A percentile compares a stretch with the other conserved stretches of the same genome.
These are phyloP conservation scores for Molanna angustata DNA, from an alignment of 2,888 invertebrate species.

Conservation along the genomic window DNA sequence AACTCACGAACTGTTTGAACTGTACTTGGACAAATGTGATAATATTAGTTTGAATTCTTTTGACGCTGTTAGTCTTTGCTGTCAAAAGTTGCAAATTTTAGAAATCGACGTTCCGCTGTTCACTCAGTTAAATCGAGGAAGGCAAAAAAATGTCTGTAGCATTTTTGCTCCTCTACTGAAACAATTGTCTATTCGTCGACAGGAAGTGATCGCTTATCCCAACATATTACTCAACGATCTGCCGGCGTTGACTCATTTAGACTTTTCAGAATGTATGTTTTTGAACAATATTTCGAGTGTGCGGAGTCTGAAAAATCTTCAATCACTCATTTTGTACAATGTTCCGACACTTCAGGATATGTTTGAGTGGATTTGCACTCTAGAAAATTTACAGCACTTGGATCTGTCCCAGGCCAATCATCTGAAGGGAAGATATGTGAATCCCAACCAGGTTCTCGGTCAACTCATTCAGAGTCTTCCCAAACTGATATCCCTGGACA, in stretches of 20 bases:
- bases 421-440: constrained; percentile 69
- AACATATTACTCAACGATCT: constrained; percentile 59
- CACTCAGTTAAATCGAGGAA: background rate
- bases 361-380: constrained; percentile 58
- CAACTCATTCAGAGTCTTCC: constrained; percentile 72
- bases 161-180: constrained; percentile 59
- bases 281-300: constrained; percentile 66
- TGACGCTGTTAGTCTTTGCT: constrained; percentile 64
- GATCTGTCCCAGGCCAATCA: constrained; percentile 80
- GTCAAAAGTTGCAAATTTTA: constrained; percentile 66
- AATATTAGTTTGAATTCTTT: constrained; percentile 63
- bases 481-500: constrained; percentile 79
- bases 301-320: constrained; percentile 63
- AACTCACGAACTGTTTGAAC: constrained; percentile 68
- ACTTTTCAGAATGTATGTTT: constrained; percentile 66
- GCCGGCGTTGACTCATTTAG: constrained; percentile 63
- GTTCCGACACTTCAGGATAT: constrained; percentile 66
- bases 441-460: constrained; percentile 70
- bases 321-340: constrained; percentile 77
- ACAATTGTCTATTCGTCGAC: constrained; percentile 57
- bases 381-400: constrained; percentile 63
- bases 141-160: constrained; percentile 42
- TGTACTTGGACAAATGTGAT: constrained; percentile 74
- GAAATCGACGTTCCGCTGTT: constrained; percentile 52
- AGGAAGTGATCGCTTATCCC: constrained; percentile 49